These are phyloP conservation scores for Speoplatyrhinus poulsoni DNA, from an alignment of 2,113 vertebrate genomes.

Conservation along the genomic window DNA sequence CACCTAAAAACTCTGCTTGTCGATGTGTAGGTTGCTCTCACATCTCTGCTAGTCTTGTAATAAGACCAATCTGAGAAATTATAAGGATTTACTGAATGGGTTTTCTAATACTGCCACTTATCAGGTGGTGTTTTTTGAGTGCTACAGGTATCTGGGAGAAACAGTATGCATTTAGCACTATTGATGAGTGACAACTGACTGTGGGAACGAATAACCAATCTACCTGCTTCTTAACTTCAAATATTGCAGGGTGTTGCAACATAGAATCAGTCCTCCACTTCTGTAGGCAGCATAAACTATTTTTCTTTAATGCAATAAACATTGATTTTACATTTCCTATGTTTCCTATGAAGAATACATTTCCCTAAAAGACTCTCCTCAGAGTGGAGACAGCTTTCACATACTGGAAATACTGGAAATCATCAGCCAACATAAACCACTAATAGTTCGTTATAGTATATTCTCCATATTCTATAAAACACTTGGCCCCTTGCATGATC, in stretches of 20 bases:
- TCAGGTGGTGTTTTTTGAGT: slow-evolving; percentile 17
- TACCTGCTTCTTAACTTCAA: slow-evolving; percentile 10
- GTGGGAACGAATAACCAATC: slow-evolving; percentile 6
- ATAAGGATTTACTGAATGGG: neutral
- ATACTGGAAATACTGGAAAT: slow-evolving; percentile 23
- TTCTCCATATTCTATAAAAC: slow-evolving; percentile 29
- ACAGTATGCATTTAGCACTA: neutral
- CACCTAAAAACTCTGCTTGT: slow-evolving; percentile 57
- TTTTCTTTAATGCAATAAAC: slow-evolving; percentile 55
- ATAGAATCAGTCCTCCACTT: slow-evolving; percentile 44
- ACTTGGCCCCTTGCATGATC: slow-evolving; percentile 1
- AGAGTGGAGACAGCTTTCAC: slow-evolving; percentile 41
- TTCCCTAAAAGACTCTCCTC: slow-evolving; percentile 45
- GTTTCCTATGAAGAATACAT: slow-evolving; percentile 53
- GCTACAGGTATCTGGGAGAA: slow-evolving; percentile 11
- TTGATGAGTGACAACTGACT: slow-evolving; percentile 4
- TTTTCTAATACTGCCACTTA: slow-evolving; percentile 8
- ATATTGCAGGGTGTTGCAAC: slow-evolving; percentile 10
- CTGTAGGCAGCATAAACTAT: slow-evolving; percentile 51
- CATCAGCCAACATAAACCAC: slow-evolving; percentile 28
- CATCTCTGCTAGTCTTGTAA: slow-evolving; percentile 5
- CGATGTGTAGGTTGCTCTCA: slow-evolving; percentile 36
- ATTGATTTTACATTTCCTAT: slow-evolving; percentile 67
- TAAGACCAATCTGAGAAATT: slow-evolving; percentile 9
- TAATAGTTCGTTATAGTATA: slow-evolving; percentile 24